Conservation (phyloP, 2,797 vertebrate species). For the Sciurus vulgaris region DNA sequence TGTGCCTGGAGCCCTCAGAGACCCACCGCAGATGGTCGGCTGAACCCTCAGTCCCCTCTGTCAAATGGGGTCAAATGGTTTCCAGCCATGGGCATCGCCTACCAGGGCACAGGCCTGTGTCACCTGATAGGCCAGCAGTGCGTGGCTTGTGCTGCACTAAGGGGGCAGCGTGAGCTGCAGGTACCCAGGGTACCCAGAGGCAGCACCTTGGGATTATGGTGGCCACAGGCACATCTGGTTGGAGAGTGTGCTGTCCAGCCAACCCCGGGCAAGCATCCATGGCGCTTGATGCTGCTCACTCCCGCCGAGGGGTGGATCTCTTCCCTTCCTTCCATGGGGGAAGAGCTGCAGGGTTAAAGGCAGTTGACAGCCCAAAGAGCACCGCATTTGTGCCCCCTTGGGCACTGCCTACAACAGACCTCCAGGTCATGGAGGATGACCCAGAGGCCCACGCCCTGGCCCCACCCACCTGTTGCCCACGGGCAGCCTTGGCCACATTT, state of each 20-base stretch:
- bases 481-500: not conserved
- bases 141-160: not conserved
- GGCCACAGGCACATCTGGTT: not conserved
- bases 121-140: not conserved
- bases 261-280: not conserved
- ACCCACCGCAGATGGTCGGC: constrained; percentile 21
- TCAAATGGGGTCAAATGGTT: constrained; percentile 64
- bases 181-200: not conserved
- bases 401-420: not conserved
- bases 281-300: fast-evolving
- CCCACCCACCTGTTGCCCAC: constrained; percentile 15
- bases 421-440: not conserved
- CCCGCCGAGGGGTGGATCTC: not conserved
- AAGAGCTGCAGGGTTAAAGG: not conserved
- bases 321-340: not conserved
- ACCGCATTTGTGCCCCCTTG: not conserved
- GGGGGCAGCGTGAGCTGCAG: not conserved
- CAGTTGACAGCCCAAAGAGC: not conserved
- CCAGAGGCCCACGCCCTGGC: fast-evolving
- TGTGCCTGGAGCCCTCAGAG: not conserved
- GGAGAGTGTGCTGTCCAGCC: not conserved
- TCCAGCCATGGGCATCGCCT: constrained; percentile 28
- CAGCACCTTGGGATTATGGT: not conserved
- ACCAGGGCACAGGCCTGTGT: not conserved
- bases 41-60: constrained; percentile 36